A percentile compares a stretch with the other conserved stretches of the same genome.
phyloP scores from a whole-genome alignment of 1,140 invertebrate species.

The Papilio glaucus region DNA sequence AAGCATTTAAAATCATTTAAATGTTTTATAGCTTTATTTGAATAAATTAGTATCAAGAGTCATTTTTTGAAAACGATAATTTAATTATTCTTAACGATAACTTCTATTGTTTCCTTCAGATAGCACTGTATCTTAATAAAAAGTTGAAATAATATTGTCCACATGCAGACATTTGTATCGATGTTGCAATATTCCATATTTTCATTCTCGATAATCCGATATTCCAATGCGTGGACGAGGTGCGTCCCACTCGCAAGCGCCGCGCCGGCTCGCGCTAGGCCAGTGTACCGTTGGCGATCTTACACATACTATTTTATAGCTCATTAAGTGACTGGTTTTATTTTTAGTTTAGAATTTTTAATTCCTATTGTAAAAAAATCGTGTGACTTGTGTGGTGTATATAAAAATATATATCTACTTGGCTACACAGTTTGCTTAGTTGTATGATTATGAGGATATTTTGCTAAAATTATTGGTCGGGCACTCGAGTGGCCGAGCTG shows the following conservation, averaged over 20 bases:
- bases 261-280: conserved; percentile 57
- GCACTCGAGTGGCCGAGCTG: conserved; percentile 8
- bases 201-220: too few relatives aligned
- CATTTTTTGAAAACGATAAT: too few relatives aligned
- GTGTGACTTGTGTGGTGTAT: conserved; percentile 81
- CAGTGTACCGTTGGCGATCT: conserved; percentile 80
- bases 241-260: conserved; percentile 41
- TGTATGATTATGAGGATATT: conserved; percentile 32
- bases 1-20: too few relatives aligned
- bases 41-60: too few relatives aligned
- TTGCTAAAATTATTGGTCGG: conserved; percentile 33
- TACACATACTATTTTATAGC: conserved; percentile 75
- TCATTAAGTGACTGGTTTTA: conserved; percentile 81
- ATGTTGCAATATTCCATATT: too few relatives aligned
- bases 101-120: too few relatives aligned
- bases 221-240: conserved; percentile 1
- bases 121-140: too few relatives aligned
- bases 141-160: too few relatives aligned
- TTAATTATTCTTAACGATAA: too few relatives aligned
- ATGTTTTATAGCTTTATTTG: too few relatives aligned
- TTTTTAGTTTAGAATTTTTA: conserved; percentile 77
- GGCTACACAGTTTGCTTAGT: conserved; percentile 54
- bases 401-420: conserved; percentile 64
- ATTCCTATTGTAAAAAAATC: conserved; percentile 78
- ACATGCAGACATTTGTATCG: too few relatives aligned